Base-by-base conservation (phyloP, 2,888 invertebrate genomes). In the Zygaena filipendulae region DNA sequence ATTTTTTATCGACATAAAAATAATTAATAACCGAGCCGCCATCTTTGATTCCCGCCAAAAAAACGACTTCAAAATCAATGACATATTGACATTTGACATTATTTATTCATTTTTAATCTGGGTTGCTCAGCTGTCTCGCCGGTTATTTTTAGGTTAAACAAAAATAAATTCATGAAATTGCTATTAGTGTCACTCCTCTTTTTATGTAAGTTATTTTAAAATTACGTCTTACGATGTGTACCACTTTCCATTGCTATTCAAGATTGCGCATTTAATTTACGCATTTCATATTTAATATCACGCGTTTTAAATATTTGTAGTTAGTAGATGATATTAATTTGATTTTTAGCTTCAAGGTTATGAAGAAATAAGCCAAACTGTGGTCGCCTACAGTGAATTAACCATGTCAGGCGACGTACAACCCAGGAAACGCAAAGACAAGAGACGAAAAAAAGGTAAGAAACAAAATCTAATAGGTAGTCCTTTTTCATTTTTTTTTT, bases 331-430 rank as follows among this genome's bases (percentile, higher is more conserved):
- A 60, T 59, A 53, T 46, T 52, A 50, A 52, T 49, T 53, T 50
- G 52, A 49, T 66, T 74, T 68, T 74, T 74, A 72, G 71, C 63
- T n/a, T 46, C 60, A 68, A 63, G 69, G 75, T 77, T 75, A 79
- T 77, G 77, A 77, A 74, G 71, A 72, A 74, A 52, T 77, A 74
- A 58, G 56, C 52, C 47, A 44, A 41, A 45, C 52, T 52, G 58
- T 60, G 60, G 66, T 60, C 70, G 72, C 74, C 55, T 59, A 38
- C 50, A 46, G 57, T 63, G 71, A 66, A 70, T 61, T 16, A 68
- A 84, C 67, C 69, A 92, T 92, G 92, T 92, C 91, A 63, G 91
- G 91, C 50, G 92, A 92, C 79, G 88, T 90, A 50, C 92, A 92
- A 70, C 90, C 91, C 58, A 87, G 90, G 57, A 92, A 90, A 74